These are phyloP conservation scores for Mesocricetus auratus DNA, from an alignment of 2,113 vertebrate species.

Conservation along the genomic window DNA sequence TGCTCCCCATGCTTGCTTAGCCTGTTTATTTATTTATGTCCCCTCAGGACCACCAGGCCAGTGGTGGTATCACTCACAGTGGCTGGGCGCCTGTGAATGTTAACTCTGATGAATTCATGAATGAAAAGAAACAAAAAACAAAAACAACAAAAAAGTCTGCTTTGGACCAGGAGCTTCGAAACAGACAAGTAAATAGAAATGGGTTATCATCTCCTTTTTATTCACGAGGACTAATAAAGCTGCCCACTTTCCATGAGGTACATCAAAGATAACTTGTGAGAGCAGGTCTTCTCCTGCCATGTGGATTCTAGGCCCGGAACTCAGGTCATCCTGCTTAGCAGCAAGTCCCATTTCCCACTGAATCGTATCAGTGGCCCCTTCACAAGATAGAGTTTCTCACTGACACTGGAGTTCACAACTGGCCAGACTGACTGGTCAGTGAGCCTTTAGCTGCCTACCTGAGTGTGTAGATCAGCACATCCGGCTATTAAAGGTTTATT, in stretches of 20 bases:
- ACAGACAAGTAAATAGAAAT: too few species aligned
- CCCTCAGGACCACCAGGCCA: neutral
- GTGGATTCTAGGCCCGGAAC: neutral
- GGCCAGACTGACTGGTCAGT: neutral
- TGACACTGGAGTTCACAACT: neutral
- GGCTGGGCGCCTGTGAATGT: neutral
- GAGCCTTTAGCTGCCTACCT: neutral
- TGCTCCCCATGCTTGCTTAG: neutral
- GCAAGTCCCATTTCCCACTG: neutral
- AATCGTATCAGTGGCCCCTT: neutral
- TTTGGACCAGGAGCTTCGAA: neutral
- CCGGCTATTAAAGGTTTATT: neutral
- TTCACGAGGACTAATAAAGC: neutral
- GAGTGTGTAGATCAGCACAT: too few species aligned
- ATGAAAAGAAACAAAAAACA: neutral
- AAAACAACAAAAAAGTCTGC: too few species aligned
- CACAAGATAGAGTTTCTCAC: neutral
- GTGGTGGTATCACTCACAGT: neutral
- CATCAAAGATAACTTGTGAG: neutral
- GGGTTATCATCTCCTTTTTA: neutral
- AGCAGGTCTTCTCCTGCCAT: neutral
- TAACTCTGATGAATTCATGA: neutral
- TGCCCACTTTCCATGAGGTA: neutral
- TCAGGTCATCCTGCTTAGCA: neutral
- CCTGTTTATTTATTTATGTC: neutral